These are phyloP conservation scores for Dermolepida albohirtum DNA, from an alignment of 2,888 invertebrate species.

Conservation along the genomic window DNA sequence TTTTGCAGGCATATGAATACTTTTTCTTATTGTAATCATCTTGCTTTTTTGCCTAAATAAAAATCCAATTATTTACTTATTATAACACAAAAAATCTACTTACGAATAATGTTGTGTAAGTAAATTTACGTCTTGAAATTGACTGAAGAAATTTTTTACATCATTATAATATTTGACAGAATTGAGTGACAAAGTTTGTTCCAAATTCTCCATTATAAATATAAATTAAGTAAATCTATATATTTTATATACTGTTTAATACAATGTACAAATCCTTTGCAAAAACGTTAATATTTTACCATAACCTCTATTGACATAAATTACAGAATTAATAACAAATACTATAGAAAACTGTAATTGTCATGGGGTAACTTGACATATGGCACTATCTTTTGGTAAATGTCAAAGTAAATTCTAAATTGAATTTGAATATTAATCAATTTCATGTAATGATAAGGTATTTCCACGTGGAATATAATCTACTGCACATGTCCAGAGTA, in stretches of 20 bases:
- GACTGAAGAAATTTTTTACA: conserved; percentile 21
- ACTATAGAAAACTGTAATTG: conserved; percentile 14
- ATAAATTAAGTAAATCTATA: too few species aligned
- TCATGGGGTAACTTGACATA: conserved; percentile 18
- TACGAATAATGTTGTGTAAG: conserved; percentile 49
- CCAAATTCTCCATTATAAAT: conserved; percentile 15
- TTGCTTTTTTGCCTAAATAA: conserved; percentile 45
- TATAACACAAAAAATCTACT: conserved; percentile 36
- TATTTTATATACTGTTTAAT: too few species aligned
- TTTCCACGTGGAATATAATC: not conserved
- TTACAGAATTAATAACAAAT: too few species aligned
- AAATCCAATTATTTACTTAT: conserved; percentile 18
- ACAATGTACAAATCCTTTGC: too few species aligned
- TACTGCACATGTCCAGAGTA: too few species aligned
- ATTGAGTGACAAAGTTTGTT: conserved; percentile 41
- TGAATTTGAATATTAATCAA: conserved; percentile 9
- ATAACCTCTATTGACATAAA: too few species aligned
- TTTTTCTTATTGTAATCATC: conserved; percentile 45
- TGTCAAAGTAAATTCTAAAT: conserved; percentile 36
- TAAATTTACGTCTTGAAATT: conserved; percentile 30
- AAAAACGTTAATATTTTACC: too few species aligned
- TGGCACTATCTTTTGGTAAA: conserved; percentile 37
- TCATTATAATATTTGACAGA: conserved; percentile 48
- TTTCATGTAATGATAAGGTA: conserved; percentile 9
- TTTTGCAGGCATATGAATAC: conserved; percentile 44